Evolutionary conservation across 1,140 invertebrate species (phyloP), one percentile per base, ranked within the genome.

Genomic region (Penaeus chinensis): DNA sequence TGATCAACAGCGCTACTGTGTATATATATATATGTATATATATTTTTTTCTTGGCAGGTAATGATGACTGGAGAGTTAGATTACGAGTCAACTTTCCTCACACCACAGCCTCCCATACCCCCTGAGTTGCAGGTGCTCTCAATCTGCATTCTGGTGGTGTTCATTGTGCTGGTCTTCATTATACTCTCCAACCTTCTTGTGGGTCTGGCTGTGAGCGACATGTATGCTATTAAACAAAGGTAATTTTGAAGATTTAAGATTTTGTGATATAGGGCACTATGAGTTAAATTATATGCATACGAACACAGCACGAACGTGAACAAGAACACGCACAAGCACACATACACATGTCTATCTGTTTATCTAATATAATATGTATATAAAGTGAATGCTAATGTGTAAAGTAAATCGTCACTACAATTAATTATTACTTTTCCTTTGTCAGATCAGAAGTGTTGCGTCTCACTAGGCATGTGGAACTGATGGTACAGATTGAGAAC

Each of bases 31-130:
- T 32, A 2, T 79, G 22, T 47, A 20, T 11, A 2, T 77, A 24
- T 22, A 18, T 4, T 10, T 24, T 60, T 27, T 82, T 62, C 95
- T 0, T 1, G 42, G 20, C 94, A 97, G 11, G 95, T 97, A 77
- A 97, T 97, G 96, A 96, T 97, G 96, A 96, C 96, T 0, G 96
- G 96, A 0, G 95, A 97, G 91, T 91, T 97, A 60, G 96, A 97
- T 91, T 97, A 96, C 90, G 96, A 96, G 91, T 95, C 96, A 87
- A 95, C 96, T 79, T 97, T 97, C 91, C 96, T 96, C 90, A 93
- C 94, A 24, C 94, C 27, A 92, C 95, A 19, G 91, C 92, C 19
- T 91, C 94, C 54, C 10, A 10, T 54, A 8, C 7, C 54, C 61
- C 91, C 92, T 4, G 91, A 91, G 1, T 92, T 93, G 1, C 91